Evolutionary conservation across 2,797 vertebrate species (phyloP).

Genomic region (Myotis myotis): DNA sequence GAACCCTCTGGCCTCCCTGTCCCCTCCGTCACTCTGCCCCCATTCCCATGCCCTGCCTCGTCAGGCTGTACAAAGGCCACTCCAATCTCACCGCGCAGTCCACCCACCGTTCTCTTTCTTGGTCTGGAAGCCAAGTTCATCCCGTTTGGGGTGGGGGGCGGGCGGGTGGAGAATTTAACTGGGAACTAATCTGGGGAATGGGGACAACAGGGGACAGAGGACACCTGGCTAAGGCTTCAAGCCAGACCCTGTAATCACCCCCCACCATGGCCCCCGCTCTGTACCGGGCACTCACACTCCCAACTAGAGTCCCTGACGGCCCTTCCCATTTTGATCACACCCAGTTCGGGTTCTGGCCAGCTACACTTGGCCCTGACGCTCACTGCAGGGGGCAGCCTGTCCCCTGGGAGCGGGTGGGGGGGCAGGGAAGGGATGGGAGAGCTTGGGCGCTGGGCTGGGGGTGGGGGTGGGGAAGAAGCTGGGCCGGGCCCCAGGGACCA

Average conservation of each 20-base stretch:
- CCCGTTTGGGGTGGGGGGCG: background rate
- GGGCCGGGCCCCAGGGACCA: slow-evolving; percentile 79
- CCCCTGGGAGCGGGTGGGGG: slow-evolving; percentile 49
- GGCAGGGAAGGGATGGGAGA: background rate
- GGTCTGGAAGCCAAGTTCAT: background rate
- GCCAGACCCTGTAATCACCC: background rate
- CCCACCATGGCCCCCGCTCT: accelerated
- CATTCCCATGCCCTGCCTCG: background rate
- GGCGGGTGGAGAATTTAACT: background rate
- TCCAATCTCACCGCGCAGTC: background rate
- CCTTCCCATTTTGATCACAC: background rate
- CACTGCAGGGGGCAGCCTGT: slow-evolving; percentile 62
- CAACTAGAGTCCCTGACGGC: background rate
- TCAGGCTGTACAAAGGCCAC: background rate
- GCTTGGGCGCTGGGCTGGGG: slow-evolving; percentile 62
- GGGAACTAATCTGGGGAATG: slow-evolving; percentile 32
- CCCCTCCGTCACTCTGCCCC: background rate
- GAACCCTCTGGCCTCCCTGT: background rate
- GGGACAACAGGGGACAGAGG: background rate
- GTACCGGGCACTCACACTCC: background rate
- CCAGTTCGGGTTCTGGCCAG: slow-evolving; percentile 37
- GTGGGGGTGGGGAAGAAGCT: slow-evolving; percentile 78
- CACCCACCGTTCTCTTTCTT: background rate
- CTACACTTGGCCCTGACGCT: slow-evolving; percentile 37
- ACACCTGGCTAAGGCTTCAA: background rate